Evolutionary conservation across 2,797 vertebrate genomes (phyloP), one percentile per base, ranked within the genome.

Genomic region (Sebastes nivosus): DNA sequence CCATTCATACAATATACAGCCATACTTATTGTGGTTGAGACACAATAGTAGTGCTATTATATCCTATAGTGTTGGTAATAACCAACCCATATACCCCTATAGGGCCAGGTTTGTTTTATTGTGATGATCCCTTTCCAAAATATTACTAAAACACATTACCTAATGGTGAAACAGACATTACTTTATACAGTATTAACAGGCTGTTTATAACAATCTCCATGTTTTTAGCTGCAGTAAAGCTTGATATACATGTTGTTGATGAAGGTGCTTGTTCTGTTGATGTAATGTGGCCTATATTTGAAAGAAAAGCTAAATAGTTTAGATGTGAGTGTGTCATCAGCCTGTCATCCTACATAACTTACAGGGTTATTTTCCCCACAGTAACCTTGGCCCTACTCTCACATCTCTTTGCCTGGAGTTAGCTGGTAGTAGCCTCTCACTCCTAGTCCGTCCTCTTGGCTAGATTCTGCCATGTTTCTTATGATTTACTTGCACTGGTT

Each of bases 261-360:
- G 55, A 32, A 65, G 61, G 52, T 64, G 67, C 69, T 32, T 38
- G n/a, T 38, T 10, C 34, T 76, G 55, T 65, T 46, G 36, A 52
- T 83, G 77, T 64, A 18, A 29, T 5, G 57, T 75, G 74, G 60
- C 67, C 58, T 76, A 14, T 85, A 82, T 86, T 76, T 61, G 74
- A 68, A 77, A 64, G 63, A 77, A 67, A 75, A 85, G 58, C 59
- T 29, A 55, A 42, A 87, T 79, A 75, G 84, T 86, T 89, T 16
- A 72, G 68, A 70, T 81, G 55, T 77, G 71, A 85, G 8, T n/a
- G 77, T 64, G 79, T 42, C 38, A 70, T 67, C 79, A 75, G 68
- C 46, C 2, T 67, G 61, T 87, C 81, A 73, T 72, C 29, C 25
- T 71, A 57, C 71, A 71, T 27, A 81, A 75, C 32, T 81, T 65